Percentiles rank a stretch among this genome's conserved stretches.
phyloP scores from a whole-genome alignment of 2,888 invertebrate species.

The Coelinius sp. region DNA sequence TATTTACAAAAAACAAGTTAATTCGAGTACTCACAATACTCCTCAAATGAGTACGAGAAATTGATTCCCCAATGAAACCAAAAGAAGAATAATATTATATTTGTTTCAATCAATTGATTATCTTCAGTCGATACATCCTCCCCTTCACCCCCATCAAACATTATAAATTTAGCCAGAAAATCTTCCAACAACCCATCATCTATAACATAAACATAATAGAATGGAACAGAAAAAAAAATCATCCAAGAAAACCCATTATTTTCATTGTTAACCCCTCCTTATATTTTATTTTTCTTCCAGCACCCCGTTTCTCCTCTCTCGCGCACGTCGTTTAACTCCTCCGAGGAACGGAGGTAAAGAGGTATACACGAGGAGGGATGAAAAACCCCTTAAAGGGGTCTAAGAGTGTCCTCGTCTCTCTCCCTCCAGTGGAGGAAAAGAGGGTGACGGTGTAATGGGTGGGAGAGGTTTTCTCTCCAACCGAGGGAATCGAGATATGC shows the following conservation, averaged over 20 bases:
- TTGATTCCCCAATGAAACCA: background rate
- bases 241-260: background rate
- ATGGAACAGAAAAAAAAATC: background rate
- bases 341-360: background rate
- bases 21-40: background rate
- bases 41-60: background rate
- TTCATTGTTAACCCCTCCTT: background rate
- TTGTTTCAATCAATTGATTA: background rate
- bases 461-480: conserved; percentile 20
- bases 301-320: conserved; percentile 5
- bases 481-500: conserved; percentile 38
- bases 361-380: conserved; percentile 4
- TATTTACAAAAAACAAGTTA: background rate
- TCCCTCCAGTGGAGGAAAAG: conserved; percentile 30
- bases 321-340: conserved; percentile 35
- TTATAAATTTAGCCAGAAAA: background rate
- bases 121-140: conserved; percentile 5
- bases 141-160: background rate
- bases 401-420: conserved; percentile 9
- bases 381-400: conserved; percentile 26
- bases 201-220: background rate
- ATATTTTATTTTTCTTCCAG: background rate
- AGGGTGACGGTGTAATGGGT: conserved; percentile 47
- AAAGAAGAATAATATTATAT: background rate
- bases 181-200: background rate